These are phyloP conservation scores for Sebastes hopkinsi DNA, from an alignment of 2,797 vertebrate species.

Conservation along the genomic window DNA sequence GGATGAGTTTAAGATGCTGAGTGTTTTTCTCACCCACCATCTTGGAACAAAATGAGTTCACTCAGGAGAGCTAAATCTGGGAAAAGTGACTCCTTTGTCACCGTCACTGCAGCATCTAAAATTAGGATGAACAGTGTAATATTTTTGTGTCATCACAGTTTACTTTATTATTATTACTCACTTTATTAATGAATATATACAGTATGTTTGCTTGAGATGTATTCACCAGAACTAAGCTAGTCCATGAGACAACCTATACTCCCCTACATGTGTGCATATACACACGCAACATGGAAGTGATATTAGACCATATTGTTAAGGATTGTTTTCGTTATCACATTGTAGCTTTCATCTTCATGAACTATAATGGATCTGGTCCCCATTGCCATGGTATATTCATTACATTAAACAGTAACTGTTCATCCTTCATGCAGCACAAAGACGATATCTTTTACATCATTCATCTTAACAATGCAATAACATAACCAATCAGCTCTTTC, in stretches of 20 bases:
- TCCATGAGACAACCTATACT: not conserved
- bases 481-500: slow-evolving; percentile 27
- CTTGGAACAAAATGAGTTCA: not conserved
- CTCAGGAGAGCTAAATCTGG: not conserved
- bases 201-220: not conserved
- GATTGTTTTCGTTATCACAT: not conserved
- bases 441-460: not conserved
- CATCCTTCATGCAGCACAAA: slow-evolving; percentile 6
- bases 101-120: slow-evolving; percentile 1
- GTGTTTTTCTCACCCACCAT: not conserved
- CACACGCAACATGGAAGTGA: not conserved
- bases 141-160: not conserved
- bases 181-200: not conserved
- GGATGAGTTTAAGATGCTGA: not conserved
- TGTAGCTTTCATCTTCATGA: not conserved
- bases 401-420: slow-evolving; percentile 13
- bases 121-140: not conserved
- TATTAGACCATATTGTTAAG: not conserved
- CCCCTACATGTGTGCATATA: not conserved
- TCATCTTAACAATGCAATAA: slow-evolving; percentile 16
- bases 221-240: not conserved
- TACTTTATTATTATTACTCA: too few relatives aligned
- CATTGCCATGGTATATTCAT: not conserved
- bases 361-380: not conserved
- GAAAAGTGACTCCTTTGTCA: slow-evolving; percentile 12